Percentiles rank a stretch among this genome's conserved stretches.
phyloP scores from a whole-genome alignment of 2,888 invertebrate species.

The Lamproptera curius region DNA sequence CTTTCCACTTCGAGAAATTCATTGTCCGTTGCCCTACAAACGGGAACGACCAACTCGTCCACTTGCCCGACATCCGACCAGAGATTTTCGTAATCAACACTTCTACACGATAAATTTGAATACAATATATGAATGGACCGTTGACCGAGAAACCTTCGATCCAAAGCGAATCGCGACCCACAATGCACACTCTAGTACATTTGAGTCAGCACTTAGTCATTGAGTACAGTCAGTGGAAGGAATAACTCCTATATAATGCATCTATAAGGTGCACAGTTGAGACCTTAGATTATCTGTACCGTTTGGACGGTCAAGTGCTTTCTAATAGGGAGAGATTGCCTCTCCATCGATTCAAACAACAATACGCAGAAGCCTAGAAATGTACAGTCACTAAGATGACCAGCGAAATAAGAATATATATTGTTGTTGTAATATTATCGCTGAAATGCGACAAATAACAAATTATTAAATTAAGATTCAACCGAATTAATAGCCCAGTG shows the following conservation, averaged over 20 bases:
- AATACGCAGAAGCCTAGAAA: background rate
- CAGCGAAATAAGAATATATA: too few species aligned
- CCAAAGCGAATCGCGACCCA: slow-evolving; percentile 26
- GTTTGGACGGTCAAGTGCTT: slow-evolving; percentile 23
- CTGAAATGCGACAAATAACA: too few species aligned
- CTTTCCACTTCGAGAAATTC: slow-evolving; percentile 1
- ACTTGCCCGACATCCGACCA: slow-evolving; percentile 1
- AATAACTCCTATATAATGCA: background rate
- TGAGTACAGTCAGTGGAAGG: background rate
- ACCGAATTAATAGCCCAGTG: too few species aligned
- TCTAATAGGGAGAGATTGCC: slow-evolving; percentile 24
- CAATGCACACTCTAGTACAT: slow-evolving; percentile 20
- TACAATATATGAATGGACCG: slow-evolving; percentile 22
- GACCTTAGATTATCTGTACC: background rate
- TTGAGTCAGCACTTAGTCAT: slow-evolving; percentile 8
- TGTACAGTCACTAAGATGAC: too few species aligned
- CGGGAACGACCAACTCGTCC: background rate
- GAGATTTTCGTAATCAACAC: slow-evolving; percentile 20
- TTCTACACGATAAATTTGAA: slow-evolving; percentile 26
- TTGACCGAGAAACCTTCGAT: slow-evolving; percentile 28
- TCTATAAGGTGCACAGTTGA: background rate
- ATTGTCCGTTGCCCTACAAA: slow-evolving; percentile 4
- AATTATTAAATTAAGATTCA: too few species aligned
- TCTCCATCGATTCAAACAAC: slow-evolving; percentile 9
- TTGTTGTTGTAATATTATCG: too few species aligned